Evolutionary conservation across 2,797 vertebrate genomes (phyloP).

Genomic region (Poeciliopsis infans): DNA sequence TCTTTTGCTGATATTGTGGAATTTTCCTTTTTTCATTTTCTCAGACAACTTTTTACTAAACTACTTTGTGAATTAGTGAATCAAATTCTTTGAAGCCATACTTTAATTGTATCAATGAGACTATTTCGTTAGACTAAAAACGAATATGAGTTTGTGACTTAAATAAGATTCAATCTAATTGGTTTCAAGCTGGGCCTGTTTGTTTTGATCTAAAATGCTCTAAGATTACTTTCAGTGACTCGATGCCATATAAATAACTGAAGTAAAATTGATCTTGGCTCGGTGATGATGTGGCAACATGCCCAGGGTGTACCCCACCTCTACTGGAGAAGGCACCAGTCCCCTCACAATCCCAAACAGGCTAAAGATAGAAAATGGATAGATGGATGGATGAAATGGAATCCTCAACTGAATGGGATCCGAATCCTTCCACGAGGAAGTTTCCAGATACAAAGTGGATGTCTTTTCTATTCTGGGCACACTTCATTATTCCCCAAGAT

Average conservation of each 20-base stretch:
- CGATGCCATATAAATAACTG: background rate
- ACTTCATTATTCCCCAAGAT: conserved; percentile 59
- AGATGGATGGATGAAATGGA: background rate
- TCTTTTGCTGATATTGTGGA: conserved; percentile 16
- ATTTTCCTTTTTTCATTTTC: conserved; percentile 16
- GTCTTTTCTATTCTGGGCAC: conserved; percentile 59
- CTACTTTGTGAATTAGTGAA: background rate
- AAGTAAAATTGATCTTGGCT: conserved; percentile 1
- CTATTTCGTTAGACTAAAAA: background rate
- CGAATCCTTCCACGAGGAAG: conserved; percentile 42
- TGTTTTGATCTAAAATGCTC: background rate
- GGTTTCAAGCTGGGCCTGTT: background rate
- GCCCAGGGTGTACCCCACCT: conserved; percentile 3
- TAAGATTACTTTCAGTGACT: conserved; percentile 4
- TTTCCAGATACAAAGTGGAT: conserved; percentile 50
- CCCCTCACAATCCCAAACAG: background rate
- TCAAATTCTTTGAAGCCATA: background rate
- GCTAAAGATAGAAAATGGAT: conserved; percentile 1
- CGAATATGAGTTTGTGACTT: background rate
- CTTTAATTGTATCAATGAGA: background rate
- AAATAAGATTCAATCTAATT: background rate
- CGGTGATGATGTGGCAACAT: background rate
- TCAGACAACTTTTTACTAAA: conserved; percentile 30
- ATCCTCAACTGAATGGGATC: conserved; percentile 42
- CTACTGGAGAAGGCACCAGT: background rate